Evolutionary conservation across 2,113 vertebrate genomes (phyloP).

Genomic region (Xenopus borealis): DNA sequence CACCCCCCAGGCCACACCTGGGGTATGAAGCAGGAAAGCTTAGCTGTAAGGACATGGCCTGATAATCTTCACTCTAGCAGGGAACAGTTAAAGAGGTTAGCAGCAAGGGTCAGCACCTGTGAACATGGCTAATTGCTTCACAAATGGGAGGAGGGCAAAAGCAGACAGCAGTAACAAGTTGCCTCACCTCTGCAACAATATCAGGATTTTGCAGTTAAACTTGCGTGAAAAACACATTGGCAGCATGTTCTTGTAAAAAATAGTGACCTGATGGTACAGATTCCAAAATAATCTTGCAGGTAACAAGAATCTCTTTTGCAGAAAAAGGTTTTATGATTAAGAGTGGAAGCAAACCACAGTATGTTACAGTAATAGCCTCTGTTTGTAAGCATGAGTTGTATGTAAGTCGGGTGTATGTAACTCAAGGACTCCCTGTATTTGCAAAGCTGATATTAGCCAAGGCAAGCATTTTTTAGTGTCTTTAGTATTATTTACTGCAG

Average conservation of each 20-base stretch:
- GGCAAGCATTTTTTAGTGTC: no score
- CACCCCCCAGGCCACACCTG: slow-evolving; percentile 61
- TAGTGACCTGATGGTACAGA: no score
- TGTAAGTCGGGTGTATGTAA: no score
- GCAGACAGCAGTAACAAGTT: slow-evolving; percentile 60
- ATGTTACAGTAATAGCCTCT: no score
- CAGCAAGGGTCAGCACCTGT: slow-evolving; percentile 65
- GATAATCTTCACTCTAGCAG: slow-evolving; percentile 65
- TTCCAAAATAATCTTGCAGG: no score
- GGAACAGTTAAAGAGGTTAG: slow-evolving; percentile 58
- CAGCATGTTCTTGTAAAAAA: neutral
- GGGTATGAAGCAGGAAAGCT: slow-evolving; percentile 58
- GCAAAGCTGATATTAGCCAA: no score
- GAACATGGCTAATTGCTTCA: slow-evolving; percentile 68
- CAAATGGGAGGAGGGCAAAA: slow-evolving; percentile 65
- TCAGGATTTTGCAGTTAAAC: slow-evolving; percentile 37
- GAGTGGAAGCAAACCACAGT: no score
- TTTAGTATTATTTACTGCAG: no score
- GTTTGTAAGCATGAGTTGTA: no score
- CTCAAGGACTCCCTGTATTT: no score
- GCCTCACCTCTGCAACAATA: slow-evolving; percentile 60
- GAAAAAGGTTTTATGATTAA: no score
- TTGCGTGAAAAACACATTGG: neutral
- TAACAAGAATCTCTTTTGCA: no score
- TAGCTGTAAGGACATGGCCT: slow-evolving; percentile 62